Evolutionary conservation across 2,888 invertebrate species (phyloP).

Genomic region (Drosophila pseudotalamancana): DNA sequence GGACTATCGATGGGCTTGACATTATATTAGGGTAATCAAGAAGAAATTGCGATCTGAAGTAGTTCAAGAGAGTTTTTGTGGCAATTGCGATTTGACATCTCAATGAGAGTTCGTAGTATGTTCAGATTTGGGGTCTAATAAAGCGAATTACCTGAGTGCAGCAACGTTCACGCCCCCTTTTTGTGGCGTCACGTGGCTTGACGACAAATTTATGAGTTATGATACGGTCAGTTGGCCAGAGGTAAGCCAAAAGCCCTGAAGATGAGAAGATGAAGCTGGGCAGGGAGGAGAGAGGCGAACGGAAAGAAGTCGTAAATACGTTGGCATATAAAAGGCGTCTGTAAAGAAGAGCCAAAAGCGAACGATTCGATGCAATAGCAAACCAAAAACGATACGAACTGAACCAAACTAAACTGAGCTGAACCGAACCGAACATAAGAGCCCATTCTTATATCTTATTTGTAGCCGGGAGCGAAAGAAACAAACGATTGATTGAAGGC

Average conservation of each 20-base stretch:
- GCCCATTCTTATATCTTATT: constrained; percentile 64
- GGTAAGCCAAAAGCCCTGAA: constrained; percentile 16
- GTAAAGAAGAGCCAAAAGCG: constrained; percentile 34
- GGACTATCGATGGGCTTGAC: too few relatives aligned
- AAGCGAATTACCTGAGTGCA: background rate
- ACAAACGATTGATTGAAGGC: constrained; percentile 77
- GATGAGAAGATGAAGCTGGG: too few relatives aligned
- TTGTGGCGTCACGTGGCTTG: constrained; percentile 58
- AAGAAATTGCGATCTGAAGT: too few relatives aligned
- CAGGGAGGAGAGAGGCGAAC: background rate
- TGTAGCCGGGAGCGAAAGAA: constrained; percentile 75
- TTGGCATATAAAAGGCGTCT: constrained; percentile 40
- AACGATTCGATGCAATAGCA: constrained; percentile 15
- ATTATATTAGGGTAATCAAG: too few relatives aligned
- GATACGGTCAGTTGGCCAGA: constrained; percentile 41
- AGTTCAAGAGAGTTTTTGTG: too few relatives aligned
- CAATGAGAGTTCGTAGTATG: too few relatives aligned
- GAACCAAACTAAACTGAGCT: constrained; percentile 28
- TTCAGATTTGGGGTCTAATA: background rate
- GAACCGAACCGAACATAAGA: constrained; percentile 42
- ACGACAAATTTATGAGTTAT: constrained; percentile 63
- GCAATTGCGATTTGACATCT: too few relatives aligned
- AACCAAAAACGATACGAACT: constrained; percentile 25
- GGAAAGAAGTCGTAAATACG: constrained; percentile 40
- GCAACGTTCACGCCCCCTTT: constrained; percentile 22